These are phyloP conservation scores for Caenorhabditis tropicalis DNA, from an alignment of 1,140 invertebrate genomes.

Conservation along the genomic window DNA sequence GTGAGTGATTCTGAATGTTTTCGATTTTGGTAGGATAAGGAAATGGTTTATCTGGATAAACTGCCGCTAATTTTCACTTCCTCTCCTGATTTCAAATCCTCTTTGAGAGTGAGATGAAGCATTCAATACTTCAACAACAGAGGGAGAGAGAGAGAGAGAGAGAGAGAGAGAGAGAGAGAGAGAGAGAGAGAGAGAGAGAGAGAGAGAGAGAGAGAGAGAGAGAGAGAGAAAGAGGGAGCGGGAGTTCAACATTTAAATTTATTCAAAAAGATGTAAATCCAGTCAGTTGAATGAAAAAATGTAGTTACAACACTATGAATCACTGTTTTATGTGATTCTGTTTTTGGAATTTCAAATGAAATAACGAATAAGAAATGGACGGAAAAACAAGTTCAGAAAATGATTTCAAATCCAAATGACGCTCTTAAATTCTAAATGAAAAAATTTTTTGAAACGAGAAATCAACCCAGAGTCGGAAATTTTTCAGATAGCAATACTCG, in stretches of 20 bases:
- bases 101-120: neutral
- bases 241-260: neutral
- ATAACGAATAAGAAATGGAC: neutral
- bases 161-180: neutral
- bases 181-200: neutral
- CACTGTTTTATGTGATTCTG: neutral
- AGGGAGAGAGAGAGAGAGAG: neutral
- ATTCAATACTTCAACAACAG: neutral
- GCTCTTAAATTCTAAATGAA: neutral
- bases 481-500: constrained; percentile 61
- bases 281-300: neutral
- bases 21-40: neutral
- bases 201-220: neutral
- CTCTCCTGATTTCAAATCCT: neutral
- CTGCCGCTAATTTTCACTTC: neutral
- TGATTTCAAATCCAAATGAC: neutral
- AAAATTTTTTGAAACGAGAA: too few species aligned
- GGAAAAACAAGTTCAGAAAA: constrained; percentile 29
- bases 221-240: neutral
- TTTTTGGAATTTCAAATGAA: neutral
- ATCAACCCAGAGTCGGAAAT: neutral
- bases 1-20: constrained; percentile 45
- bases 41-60: neutral
- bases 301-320: neutral
- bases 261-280: neutral